These are phyloP conservation scores for Dione vanillae DNA, from an alignment of 2,888 invertebrate genomes.

Conservation along the genomic window DNA sequence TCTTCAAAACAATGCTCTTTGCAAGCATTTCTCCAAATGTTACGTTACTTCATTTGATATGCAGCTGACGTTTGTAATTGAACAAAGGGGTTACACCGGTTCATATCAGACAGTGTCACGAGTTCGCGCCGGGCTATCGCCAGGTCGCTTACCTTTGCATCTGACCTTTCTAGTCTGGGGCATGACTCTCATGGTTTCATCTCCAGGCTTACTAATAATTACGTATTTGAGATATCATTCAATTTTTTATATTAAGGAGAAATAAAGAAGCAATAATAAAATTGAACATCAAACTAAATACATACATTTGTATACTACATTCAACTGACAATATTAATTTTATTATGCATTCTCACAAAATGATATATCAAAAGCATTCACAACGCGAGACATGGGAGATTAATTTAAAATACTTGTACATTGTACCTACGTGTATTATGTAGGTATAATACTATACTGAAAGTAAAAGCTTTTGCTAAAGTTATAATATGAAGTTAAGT, in stretches of 20 bases:
- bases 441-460: background rate
- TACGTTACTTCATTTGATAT: constrained; percentile 27
- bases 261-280: background rate
- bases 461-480: constrained; percentile 42
- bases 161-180: constrained; percentile 48
- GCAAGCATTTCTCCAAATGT: constrained; percentile 16
- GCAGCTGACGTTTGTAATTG: constrained; percentile 33
- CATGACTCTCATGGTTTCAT: constrained; percentile 46
- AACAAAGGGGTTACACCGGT: constrained; percentile 40
- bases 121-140: constrained; percentile 53
- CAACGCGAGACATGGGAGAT: constrained; percentile 1
- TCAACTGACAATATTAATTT: background rate
- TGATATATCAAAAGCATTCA: background rate
- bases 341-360: background rate
- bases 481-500: constrained; percentile 43
- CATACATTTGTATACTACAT: background rate
- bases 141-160: constrained; percentile 53
- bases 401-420: background rate
- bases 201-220: constrained; percentile 39
- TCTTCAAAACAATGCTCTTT: constrained; percentile 11
- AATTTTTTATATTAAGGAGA: background rate
- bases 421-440: background rate
- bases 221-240: background rate
- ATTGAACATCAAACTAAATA: background rate
- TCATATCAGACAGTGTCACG: constrained; percentile 46